phyloP scores from a whole-genome alignment of 2,888 invertebrate genomes.

The Lathronympha strigana region DNA sequence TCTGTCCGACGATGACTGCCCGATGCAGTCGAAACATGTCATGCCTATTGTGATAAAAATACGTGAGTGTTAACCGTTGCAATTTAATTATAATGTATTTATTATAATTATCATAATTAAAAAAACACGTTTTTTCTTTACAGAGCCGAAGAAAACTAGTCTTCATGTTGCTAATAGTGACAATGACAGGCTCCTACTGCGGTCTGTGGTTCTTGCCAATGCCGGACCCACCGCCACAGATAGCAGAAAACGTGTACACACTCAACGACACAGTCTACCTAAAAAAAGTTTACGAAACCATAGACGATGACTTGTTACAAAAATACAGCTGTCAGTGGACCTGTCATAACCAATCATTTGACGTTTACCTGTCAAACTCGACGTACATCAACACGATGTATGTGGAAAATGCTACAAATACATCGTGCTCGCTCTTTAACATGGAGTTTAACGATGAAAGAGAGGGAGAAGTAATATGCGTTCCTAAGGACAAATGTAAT shows the following conservation, averaged over 20 bases:
- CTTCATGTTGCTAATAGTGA: slow-evolving; percentile 86
- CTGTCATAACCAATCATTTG: slow-evolving; percentile 59
- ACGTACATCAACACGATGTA: slow-evolving; percentile 66
- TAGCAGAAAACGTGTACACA: slow-evolving; percentile 63
- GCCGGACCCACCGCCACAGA: slow-evolving; percentile 52
- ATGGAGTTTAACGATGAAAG: slow-evolving; percentile 63
- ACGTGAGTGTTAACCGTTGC: too few species aligned
- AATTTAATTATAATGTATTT: too few species aligned
- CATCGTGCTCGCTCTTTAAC: slow-evolving; percentile 63
- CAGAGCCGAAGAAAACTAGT: slow-evolving; percentile 87
- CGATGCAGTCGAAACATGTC: too few species aligned
- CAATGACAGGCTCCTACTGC: slow-evolving; percentile 88
- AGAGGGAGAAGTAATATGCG: slow-evolving; percentile 60
- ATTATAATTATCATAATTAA: too few species aligned
- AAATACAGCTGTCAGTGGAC: slow-evolving; percentile 73
- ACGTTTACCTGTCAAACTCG: slow-evolving; percentile 65
- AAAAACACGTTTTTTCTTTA: slow-evolving; percentile 46
- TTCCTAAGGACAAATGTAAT: slow-evolving; percentile 62
- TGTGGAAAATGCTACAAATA: slow-evolving; percentile 57
- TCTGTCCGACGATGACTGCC: too few species aligned
- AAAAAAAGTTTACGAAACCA: slow-evolving; percentile 51
- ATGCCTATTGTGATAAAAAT: too few species aligned
- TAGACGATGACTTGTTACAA: slow-evolving; percentile 51
- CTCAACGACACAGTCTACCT: slow-evolving; percentile 70
- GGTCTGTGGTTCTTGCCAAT: slow-evolving; percentile 86